phyloP scores from a whole-genome alignment of 1,140 invertebrate species.

The Caenorhabditis latens region DNA sequence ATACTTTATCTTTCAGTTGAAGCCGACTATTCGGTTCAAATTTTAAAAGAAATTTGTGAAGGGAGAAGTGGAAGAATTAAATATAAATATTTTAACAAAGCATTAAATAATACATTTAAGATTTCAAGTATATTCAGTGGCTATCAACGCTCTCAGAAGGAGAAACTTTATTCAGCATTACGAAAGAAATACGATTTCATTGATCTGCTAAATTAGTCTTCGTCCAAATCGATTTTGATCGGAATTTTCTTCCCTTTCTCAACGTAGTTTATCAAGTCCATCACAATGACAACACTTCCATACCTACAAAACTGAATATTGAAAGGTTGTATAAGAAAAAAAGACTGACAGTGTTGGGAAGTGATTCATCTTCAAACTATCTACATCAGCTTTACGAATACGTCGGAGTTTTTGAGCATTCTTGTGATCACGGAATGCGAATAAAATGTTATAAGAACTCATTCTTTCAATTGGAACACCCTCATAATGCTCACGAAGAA shows the following conservation, averaged over 20 bases:
- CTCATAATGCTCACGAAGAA: not conserved
- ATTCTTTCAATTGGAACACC: not conserved
- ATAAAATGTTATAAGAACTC: not conserved
- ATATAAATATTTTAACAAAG: too few species aligned
- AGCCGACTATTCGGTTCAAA: not conserved
- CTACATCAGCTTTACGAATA: not conserved
- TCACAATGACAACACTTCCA: not conserved
- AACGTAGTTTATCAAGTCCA: not conserved
- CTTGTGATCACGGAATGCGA: not conserved
- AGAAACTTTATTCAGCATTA: too few species aligned
- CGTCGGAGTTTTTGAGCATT: conserved; percentile 10
- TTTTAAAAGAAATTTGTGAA: not conserved
- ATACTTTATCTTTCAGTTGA: conserved; percentile 3
- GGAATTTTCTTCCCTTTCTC: conserved; percentile 12
- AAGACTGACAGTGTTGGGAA: not conserved
- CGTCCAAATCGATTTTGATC: not conserved
- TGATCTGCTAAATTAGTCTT: too few species aligned
- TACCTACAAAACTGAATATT: not conserved
- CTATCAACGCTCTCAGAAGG: too few species aligned
- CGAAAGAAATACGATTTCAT: too few species aligned
- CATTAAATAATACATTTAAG: too few species aligned
- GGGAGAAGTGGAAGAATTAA: not conserved
- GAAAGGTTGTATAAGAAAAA: not conserved
- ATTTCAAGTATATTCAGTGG: too few species aligned
- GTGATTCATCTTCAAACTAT: not conserved